Conservation (phyloP, 2,113 vertebrate species). For the Madoqua kirkii region DNA sequence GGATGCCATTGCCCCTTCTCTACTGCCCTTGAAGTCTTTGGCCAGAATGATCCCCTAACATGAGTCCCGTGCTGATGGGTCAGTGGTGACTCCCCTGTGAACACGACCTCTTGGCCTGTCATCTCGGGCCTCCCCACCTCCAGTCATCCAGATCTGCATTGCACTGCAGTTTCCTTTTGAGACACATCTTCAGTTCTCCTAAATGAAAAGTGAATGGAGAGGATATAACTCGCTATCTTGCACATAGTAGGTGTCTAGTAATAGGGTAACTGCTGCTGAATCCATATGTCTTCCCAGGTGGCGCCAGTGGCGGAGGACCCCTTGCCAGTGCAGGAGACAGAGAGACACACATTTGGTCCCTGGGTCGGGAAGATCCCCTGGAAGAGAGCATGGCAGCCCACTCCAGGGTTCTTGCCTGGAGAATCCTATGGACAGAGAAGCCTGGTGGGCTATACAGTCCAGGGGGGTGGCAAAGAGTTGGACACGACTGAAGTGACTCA, state of each 20-base stretch:
- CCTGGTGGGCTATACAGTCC: neutral
- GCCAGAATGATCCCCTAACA: too few relatives aligned
- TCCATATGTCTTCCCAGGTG: neutral
- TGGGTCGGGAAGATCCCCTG: neutral
- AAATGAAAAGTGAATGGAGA: neutral
- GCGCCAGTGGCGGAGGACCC: neutral
- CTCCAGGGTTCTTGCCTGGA: neutral
- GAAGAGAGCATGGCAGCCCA: neutral
- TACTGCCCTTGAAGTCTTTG: neutral
- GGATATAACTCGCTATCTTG: neutral
- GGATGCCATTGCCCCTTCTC: neutral
- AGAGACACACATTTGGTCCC: neutral
- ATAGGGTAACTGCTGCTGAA: neutral
- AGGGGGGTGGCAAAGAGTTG: neutral
- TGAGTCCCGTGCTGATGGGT: neutral
- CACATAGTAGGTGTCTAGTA: neutral
- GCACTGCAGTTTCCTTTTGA: neutral
- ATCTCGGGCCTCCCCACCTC: neutral
- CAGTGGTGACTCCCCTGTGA: neutral
- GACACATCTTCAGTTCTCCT: neutral
- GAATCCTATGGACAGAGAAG: neutral
- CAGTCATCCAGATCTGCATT: neutral
- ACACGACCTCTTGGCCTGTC: neutral
- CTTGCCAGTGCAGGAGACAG: neutral
- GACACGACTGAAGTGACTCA: neutral